These are phyloP conservation scores for Numenius arquata DNA, from an alignment of 2,113 vertebrate species.

Conservation along the genomic window DNA sequence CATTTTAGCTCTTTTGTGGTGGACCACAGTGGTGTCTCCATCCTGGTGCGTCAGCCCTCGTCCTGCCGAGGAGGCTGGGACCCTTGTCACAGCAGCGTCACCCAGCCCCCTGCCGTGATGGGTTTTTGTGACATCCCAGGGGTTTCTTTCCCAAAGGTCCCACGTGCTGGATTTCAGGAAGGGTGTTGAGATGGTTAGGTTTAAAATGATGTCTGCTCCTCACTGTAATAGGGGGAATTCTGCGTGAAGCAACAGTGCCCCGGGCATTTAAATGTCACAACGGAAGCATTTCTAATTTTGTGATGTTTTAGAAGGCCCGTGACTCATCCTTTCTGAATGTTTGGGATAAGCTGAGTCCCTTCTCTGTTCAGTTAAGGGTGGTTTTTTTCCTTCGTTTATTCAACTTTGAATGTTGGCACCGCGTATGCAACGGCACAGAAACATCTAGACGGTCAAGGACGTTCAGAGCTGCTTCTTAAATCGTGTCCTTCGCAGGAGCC, in stretches of 20 bases:
- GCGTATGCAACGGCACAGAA: rapidly evolving
- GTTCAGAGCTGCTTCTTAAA: not conserved
- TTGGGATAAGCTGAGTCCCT: not conserved
- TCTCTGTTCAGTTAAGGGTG: not conserved
- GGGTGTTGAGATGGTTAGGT: not conserved
- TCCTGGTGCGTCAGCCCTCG: not conserved
- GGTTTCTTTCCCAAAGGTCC: not conserved
- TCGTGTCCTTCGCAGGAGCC: not conserved
- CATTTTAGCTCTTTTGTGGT: not conserved
- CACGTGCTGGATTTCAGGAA: not conserved
- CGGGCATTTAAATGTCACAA: rapidly evolving
- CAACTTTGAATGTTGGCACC: not conserved
- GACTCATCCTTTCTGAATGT: not conserved
- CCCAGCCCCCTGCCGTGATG: rapidly evolving
- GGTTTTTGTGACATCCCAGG: not conserved
- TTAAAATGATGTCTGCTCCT: not conserved
- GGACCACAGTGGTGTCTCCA: not conserved
- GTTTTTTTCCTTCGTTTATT: not conserved
- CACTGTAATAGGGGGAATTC: rapidly evolving
- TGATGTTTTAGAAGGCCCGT: not conserved
- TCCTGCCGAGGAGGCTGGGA: not conserved
- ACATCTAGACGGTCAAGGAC: not conserved
- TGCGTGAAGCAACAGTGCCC: not conserved
- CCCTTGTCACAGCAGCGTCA: not conserved
- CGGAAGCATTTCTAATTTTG: not conserved